Evolutionary conservation across 2,113 vertebrate species (phyloP), one percentile per base, ranked within the genome.

Genomic region (Microcebus jonahi): DNA sequence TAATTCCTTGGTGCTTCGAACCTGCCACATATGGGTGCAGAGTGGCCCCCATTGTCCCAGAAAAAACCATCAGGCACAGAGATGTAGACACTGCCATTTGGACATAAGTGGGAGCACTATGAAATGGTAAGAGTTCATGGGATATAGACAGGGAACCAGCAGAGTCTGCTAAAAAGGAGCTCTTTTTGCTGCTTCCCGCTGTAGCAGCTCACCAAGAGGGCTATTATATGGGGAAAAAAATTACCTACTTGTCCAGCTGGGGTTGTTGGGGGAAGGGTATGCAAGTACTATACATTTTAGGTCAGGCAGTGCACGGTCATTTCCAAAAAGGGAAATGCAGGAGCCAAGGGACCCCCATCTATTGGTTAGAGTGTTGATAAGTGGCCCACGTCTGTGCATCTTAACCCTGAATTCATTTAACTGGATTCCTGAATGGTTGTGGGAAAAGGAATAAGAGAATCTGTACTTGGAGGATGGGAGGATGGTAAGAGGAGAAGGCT

Each of bases 361-460:
- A 42, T 21, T 70, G 34, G 67, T n/a, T 55, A 91, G 39, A 79
- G 20, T 86, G 42, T 36, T 70, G 82, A 61, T 68, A 92, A 81
- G 45, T 13, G 15, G 71, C 50, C 71, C 21, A 6, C 21, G 31
- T 80, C 65, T 84, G 23, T 50, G 67, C 29, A n/a, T 75, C 71
- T 94, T 53, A 88, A 83, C 79, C 59, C 34, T 80, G 80, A 94
- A 81, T 96, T 92, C 88, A 70, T 67, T 90, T 45, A 80, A 94
- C 73, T 36, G 55, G 63, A 88, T 96, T 90, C 25, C 84, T 94
- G 42, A 82, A 84, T 63, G 39, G 36, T 73, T 88, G 36, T 77
- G 42, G 86, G n/a, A 61, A 97, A 96, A 91, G 87, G 96, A 96
- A 95, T 89, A 93, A 96, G 73, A 97, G 91, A 42, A 73, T 82